Evolutionary conservation across 2,113 vertebrate species (phyloP).

Genomic region (Tachycineta bicolor): DNA sequence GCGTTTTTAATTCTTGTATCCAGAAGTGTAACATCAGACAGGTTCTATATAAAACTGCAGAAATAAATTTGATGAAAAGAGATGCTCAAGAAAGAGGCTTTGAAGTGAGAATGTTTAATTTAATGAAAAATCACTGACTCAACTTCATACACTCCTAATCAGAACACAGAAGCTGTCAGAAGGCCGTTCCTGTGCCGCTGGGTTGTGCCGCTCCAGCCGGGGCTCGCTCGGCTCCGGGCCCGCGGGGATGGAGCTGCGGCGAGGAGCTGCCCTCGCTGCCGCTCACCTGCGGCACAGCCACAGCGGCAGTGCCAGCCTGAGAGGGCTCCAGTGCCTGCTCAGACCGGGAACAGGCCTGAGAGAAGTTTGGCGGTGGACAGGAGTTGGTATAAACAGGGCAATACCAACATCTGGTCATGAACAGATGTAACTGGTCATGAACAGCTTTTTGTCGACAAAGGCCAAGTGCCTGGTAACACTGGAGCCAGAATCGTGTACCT

Average conservation of each 20-base stretch:
- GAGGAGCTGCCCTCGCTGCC: not conserved
- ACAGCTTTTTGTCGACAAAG: not conserved
- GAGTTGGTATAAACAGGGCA: not conserved
- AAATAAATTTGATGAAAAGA: not conserved
- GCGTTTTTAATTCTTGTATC: not conserved
- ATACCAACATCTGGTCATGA: not conserved
- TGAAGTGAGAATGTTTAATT: not conserved
- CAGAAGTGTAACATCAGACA: not conserved
- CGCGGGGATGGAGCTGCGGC: too few relatives aligned
- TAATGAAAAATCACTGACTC: not conserved
- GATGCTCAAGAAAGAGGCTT: not conserved
- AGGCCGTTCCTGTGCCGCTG: not conserved
- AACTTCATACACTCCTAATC: not conserved
- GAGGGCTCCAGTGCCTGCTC: not conserved
- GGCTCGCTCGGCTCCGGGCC: too few relatives aligned
- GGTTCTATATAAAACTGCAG: not conserved
- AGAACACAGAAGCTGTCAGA: not conserved
- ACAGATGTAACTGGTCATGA: not conserved
- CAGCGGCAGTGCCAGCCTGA: accelerated
- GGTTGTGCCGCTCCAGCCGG: not conserved
- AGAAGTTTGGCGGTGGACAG: not conserved
- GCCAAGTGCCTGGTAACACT: not conserved
- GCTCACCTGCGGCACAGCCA: not conserved
- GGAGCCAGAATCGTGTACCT: not conserved
- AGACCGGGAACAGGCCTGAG: accelerated